Conservation (phyloP, 2,113 vertebrate genomes). For the Peromyscus polionotus region DNA sequence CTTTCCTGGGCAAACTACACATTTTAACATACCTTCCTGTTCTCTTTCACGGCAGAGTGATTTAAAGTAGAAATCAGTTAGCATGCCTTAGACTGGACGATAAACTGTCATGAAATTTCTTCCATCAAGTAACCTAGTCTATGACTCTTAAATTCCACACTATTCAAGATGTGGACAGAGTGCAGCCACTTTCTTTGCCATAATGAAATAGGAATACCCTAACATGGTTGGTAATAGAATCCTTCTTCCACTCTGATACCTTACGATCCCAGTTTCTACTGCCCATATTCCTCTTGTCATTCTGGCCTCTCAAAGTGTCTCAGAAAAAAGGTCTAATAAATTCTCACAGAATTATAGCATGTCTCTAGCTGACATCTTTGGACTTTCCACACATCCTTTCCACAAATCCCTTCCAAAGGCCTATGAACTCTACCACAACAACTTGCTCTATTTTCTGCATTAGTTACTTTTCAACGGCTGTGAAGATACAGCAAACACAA, state of each 20-base stretch:
- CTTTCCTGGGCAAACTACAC: not conserved
- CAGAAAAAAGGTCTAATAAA: not conserved
- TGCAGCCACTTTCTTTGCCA: no score
- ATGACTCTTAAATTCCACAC: not conserved
- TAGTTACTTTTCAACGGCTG: not conserved
- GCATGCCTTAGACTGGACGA: not conserved
- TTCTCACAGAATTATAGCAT: not conserved
- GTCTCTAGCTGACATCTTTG: not conserved
- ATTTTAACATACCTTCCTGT: not conserved
- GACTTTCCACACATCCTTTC: not conserved
- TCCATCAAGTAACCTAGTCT: not conserved
- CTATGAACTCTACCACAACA: not conserved
- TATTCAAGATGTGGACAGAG: not conserved
- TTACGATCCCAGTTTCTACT: no score
- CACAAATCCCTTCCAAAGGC: not conserved
- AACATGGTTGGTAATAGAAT: not conserved
- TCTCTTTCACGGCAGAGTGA: not conserved
- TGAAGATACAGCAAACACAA: not conserved
- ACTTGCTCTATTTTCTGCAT: not conserved
- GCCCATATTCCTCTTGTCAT: not conserved
- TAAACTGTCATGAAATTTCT: not conserved
- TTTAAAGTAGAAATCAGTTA: not conserved
- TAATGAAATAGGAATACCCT: no score
- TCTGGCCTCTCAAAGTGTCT: accelerated
- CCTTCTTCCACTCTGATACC: no score